These are phyloP conservation scores for cat (Felis catus) DNA, from an alignment of 2,113 vertebrate species.

Conservation along the genomic window DNA sequence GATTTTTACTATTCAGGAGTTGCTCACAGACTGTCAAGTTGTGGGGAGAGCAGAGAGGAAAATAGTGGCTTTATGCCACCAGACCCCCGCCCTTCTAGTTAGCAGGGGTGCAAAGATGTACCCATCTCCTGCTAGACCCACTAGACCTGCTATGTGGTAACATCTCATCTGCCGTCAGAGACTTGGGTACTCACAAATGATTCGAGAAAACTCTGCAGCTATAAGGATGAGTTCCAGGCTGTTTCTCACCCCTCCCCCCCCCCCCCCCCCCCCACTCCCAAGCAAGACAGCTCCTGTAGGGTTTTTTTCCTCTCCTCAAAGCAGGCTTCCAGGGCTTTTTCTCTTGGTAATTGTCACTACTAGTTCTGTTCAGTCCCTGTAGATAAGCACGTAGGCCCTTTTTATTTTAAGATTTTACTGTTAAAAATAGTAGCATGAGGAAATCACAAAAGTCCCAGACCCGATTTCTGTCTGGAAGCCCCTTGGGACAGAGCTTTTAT, in stretches of 20 bases:
- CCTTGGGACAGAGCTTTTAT: neutral
- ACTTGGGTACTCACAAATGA: neutral
- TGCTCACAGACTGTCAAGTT: neutral
- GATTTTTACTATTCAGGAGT: neutral
- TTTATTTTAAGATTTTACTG: slow-evolving; percentile 59
- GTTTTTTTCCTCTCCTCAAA: neutral
- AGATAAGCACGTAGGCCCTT: slow-evolving; percentile 57
- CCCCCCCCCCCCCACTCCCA: neutral
- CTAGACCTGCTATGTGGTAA: neutral
- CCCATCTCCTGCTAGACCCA: neutral
- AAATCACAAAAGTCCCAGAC: neutral
- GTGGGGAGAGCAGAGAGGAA: neutral
- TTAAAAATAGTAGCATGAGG: slow-evolving; percentile 49
- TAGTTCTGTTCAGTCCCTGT: slow-evolving; percentile 38
- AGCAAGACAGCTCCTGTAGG: neutral
- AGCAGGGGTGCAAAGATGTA: neutral
- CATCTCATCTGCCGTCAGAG: neutral
- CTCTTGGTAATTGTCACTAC: neutral
- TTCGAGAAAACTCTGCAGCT: neutral
- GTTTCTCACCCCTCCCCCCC: neutral
- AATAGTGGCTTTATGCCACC: neutral
- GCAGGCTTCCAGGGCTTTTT: neutral
- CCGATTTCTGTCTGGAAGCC: neutral
- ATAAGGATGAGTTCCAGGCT: neutral
- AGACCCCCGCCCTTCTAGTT: neutral